Conservation (phyloP, 1,140 invertebrate genomes). For the Drosophila kepulauana region DNA sequence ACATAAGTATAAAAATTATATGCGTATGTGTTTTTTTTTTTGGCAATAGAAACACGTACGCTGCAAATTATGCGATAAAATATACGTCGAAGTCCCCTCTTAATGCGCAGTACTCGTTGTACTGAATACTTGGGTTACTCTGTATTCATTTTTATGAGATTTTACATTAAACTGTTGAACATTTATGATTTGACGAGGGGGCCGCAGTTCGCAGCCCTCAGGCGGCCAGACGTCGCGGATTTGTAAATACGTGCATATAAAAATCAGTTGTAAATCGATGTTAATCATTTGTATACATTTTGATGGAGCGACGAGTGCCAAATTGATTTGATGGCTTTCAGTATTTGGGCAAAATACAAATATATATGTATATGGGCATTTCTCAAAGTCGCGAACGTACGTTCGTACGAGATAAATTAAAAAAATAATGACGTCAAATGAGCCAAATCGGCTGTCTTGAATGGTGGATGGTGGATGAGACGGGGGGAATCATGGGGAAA, state of each 20-base stretch:
- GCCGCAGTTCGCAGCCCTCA: too few relatives aligned
- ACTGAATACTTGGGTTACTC: constrained; percentile 16
- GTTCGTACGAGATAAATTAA: too few relatives aligned
- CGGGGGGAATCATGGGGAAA: not conserved
- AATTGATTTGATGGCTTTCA: constrained; percentile 60
- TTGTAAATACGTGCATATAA: constrained; percentile 37
- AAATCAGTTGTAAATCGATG: constrained; percentile 55
- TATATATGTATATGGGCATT: constrained; percentile 55
- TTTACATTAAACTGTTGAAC: constrained; percentile 47
- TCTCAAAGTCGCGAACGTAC: too few relatives aligned
- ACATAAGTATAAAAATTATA: constrained; percentile 6
- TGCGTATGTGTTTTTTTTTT: constrained; percentile 34
- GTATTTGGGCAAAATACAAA: constrained; percentile 48
- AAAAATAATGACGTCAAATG: constrained; percentile 78
- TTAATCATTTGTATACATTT: constrained; percentile 65
- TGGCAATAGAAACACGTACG: constrained; percentile 56
- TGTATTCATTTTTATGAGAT: constrained; percentile 34
- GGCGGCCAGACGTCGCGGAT: not conserved
- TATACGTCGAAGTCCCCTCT: constrained; percentile 23
- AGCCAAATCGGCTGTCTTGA: constrained; percentile 38
- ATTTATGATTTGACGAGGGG: constrained; percentile 35
- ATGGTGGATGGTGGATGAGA: too few relatives aligned
- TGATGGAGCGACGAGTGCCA: constrained; percentile 57
- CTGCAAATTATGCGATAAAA: constrained; percentile 80
- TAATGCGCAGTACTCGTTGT: constrained; percentile 38